Base-by-base conservation (phyloP, 2,113 vertebrate genomes). In the Ardeotis arabs region DNA sequence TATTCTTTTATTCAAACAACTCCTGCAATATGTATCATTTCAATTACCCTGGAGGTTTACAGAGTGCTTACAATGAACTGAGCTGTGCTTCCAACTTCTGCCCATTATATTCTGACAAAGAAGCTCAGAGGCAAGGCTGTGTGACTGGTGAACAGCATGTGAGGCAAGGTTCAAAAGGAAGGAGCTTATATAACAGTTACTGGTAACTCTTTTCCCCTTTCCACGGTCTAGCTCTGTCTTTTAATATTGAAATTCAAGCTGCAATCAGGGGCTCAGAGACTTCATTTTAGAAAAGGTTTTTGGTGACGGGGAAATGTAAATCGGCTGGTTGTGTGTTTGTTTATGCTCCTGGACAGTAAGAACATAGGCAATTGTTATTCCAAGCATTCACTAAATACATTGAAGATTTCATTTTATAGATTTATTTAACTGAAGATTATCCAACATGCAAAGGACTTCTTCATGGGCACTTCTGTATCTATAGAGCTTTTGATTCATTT, bases 21-120 rank as follows among this genome's bases (percentile, higher is more conserved):
- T 96, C 62, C 66, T 95, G 90, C 87, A 95, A 87, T 89, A 89
- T 47, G 77, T 96, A 96, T 96, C 67, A 91, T 95, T 95, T 96
- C 94, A 95, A 89, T 96, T 92, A 96, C 94, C 91, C 91, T 91
- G 67, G 84, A 93, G 91, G 88, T 92, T 93, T 95, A 87, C 69
- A 76, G 25, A 82, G 75, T 68, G 35, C 70, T 89, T 90, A 87
- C 87, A 96, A 88, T 89, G 84, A 96, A 92, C 63, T 60, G 81
- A 92, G 66, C 87, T 60, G 33, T 2, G 70, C 67, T 96, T 91
- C 94, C 83, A 88, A 86, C 87, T 93, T 91, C 89, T 96, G 77
- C 89, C 90, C 80, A 87, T 95, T 97, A 84, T 95, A 85, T 76
- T 95, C 83, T 80, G 83, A 93, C 92, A 96, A 89, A 91, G 92